Evolutionary conservation across 1,140 invertebrate species (phyloP).

Genomic region (Armadillidium nasatum): DNA sequence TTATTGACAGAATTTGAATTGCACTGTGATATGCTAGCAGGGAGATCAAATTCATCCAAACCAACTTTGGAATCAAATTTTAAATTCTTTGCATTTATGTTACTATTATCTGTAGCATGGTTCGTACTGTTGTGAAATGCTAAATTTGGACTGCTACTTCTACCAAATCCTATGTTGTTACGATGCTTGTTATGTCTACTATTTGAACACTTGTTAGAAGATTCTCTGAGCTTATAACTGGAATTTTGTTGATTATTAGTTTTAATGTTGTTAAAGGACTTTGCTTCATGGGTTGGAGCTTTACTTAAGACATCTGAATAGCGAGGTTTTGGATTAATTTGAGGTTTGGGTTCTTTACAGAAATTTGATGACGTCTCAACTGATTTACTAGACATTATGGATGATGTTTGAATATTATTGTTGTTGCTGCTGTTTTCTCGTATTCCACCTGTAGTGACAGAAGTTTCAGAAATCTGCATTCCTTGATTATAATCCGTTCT

Average conservation of each 20-base stretch:
- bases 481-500: background rate
- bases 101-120: background rate
- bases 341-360: background rate
- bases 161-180: background rate
- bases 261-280: background rate
- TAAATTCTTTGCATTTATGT: background rate
- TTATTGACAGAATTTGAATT: background rate
- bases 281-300: background rate
- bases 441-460: background rate
- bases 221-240: background rate
- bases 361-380: background rate
- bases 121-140: background rate
- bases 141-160: background rate
- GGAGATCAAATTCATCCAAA: background rate
- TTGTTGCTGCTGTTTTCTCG: background rate
- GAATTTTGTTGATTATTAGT: background rate
- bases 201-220: background rate
- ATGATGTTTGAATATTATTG: background rate
- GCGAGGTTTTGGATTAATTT: background rate
- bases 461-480: background rate
- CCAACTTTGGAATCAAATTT: conserved; percentile 1
- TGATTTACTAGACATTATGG: too few species aligned
- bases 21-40: background rate
- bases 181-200: background rate
- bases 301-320: background rate